Conservation (phyloP, 2,888 invertebrate genomes). For the Falcaria lacertinaria region DNA sequence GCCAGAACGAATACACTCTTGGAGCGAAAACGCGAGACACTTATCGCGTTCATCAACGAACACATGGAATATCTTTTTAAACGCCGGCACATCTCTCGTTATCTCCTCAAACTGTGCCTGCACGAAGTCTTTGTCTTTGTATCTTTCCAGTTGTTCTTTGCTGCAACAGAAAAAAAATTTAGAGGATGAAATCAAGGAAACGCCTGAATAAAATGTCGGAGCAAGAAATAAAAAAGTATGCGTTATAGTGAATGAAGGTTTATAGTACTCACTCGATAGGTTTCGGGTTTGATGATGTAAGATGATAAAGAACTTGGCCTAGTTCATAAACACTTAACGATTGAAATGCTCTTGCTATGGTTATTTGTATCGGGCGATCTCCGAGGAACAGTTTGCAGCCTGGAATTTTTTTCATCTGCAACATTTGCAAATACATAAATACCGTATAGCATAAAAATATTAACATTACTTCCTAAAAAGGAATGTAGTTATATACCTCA, state of each 20-base stretch:
- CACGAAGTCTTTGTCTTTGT: conserved; percentile 66
- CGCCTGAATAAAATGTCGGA: no score
- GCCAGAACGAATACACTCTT: conserved; percentile 68
- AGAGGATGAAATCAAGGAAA: no score
- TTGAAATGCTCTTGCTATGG: conserved; percentile 70
- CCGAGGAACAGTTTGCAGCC: conserved; percentile 71
- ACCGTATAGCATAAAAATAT: conserved; percentile 1
- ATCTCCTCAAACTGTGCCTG: conserved; percentile 71
- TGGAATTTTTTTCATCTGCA: conserved; percentile 71
- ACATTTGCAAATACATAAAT: conserved; percentile 6
- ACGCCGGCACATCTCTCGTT: conserved; percentile 65
- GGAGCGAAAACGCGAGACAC: conserved; percentile 68
- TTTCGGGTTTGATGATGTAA: conserved; percentile 60
- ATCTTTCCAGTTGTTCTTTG: conserved; percentile 57
- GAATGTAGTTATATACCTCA: conserved; percentile 39
- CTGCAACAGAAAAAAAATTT: conserved; percentile 36
- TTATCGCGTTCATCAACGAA: conserved; percentile 72
- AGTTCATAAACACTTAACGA: conserved; percentile 62
- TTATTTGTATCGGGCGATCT: conserved; percentile 70
- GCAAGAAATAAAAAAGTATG: background rate
- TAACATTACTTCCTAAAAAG: background rate
- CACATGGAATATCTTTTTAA: conserved; percentile 72
- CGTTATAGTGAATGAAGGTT: background rate
- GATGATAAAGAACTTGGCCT: conserved; percentile 68
- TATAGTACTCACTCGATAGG: conserved; percentile 55